Percentiles rank a stretch among this genome's conserved stretches.
Evolutionary conservation across 2,888 invertebrate species (phyloP).

Genomic region (Drosophila rellima): DNA sequence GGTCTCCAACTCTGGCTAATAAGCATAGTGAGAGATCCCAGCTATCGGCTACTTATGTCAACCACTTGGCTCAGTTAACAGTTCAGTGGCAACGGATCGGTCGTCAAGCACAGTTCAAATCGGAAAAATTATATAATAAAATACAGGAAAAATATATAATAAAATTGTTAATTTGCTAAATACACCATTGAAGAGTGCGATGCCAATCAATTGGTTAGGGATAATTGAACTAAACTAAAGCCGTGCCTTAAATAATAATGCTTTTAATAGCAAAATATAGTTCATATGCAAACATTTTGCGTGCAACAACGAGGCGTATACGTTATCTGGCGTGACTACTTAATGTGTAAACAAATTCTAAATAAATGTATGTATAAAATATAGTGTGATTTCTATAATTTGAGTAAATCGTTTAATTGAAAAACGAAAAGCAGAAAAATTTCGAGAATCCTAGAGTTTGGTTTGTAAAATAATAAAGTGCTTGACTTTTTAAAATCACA

Average conservation of each 20-base stretch:
- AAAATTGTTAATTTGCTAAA: not conserved
- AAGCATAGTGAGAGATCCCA: slow-evolving; percentile 85
- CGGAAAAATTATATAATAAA: not conserved
- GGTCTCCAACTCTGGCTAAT: slow-evolving; percentile 32
- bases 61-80: slow-evolving; percentile 24
- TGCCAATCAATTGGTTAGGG: not conserved
- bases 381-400: not conserved
- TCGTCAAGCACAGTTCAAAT: slow-evolving; percentile 39
- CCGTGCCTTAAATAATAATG: not conserved
- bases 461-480: too few relatives aligned
- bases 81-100: slow-evolving; percentile 50
- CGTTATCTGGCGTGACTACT: not conserved
- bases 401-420: too few relatives aligned
- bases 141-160: not conserved
- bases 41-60: slow-evolving; percentile 42
- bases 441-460: too few relatives aligned
- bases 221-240: not conserved
- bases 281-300: not conserved
- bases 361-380: not conserved
- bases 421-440: too few relatives aligned
- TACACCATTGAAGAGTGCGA: not conserved
- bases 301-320: slow-evolving; percentile 5
- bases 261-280: not conserved
- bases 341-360: not conserved
- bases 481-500: too few relatives aligned